Evolutionary conservation across 2,113 vertebrate species (phyloP).

Genomic region (Melanostigma gelatinosum): DNA sequence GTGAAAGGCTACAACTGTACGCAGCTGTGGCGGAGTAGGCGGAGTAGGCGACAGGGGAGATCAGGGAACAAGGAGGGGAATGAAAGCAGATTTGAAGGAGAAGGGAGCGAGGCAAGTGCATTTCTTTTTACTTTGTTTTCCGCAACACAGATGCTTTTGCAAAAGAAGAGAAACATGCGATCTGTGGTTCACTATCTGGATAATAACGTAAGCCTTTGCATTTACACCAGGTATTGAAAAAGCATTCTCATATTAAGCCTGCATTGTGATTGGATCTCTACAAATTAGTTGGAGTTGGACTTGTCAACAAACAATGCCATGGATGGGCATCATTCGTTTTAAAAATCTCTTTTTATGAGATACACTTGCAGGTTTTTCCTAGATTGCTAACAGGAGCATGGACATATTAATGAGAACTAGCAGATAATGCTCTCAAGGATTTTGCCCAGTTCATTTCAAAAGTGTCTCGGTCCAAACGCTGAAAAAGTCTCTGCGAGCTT

Average conservation of each 20-base stretch:
- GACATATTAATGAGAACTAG: not conserved
- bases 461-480: too few species aligned
- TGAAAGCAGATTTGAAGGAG: constrained; percentile 61
- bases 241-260: not conserved
- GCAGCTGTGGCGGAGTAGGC: constrained; percentile 60
- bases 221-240: not conserved
- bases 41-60: constrained; percentile 52
- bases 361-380: not conserved
- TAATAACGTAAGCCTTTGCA: not conserved
- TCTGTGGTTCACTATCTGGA: not conserved
- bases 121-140: not conserved
- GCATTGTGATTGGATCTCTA: not conserved
- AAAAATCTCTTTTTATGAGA: not conserved
- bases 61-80: constrained; percentile 58
- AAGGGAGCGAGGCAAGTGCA: constrained; percentile 17
- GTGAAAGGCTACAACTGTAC: constrained; percentile 47
- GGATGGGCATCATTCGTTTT: not conserved
- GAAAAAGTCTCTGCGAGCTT: not conserved
- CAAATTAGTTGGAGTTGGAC: not conserved
- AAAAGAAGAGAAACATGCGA: constrained; percentile 9
- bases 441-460: not conserved
- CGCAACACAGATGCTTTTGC: not conserved
- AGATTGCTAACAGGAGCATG: not conserved
- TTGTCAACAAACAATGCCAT: not conserved
- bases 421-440: not conserved